Evolutionary conservation across 2,113 vertebrate genomes (phyloP), one percentile per base, ranked within the genome.

Genomic region (Paramormyrops kingsleyae): DNA sequence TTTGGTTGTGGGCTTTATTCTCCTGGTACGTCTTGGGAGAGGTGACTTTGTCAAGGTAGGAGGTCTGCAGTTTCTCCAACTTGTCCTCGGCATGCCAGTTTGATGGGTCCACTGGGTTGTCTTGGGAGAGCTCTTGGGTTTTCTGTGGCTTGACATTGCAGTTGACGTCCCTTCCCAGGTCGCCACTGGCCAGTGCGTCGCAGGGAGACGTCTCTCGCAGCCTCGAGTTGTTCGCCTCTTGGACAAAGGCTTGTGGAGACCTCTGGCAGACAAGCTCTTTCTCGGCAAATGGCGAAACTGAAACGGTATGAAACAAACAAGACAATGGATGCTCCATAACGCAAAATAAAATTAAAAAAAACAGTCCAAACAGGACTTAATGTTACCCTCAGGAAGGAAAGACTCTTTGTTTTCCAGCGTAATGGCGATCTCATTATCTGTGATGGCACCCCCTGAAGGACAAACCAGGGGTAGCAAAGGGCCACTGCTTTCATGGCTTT

Each of bases 221-320:
- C 24, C 95, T 93, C 87, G 94, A 93, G 4, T 88, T 77, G 2
- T 89, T 89, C 0, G 0, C 90, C 86, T 85, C 88, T 91, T 53
- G 92, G 31, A 90, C 91, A 85, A 94, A 92, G 89, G 91, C 95
- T 91, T 96, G 95, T 47, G 95, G 95, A 66, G 93, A 94, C 17
- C 93, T 94, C 52, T 91, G 91, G 70, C 90, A 91, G 88, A 96
- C 91, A 5, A 96, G 90, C 53, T 96, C 93, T 92, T 92, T 93
- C 49, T 95, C 95, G 90, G 95, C 92, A 90, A 96, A 97, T 19
- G 94, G 94, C 35, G 96, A 96, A 87, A 96, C 96, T 97, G 90
- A 89, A 95, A 88, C 77, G 31, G 62, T 27, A 83, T 17, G 39
- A 80, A 53, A 91, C 49, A n/a, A 39, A 90, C n/a, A 49, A 2